These are phyloP conservation scores for Atrina japonica DNA, from an alignment of 2,888 invertebrate genomes.

Conservation along the genomic window DNA sequence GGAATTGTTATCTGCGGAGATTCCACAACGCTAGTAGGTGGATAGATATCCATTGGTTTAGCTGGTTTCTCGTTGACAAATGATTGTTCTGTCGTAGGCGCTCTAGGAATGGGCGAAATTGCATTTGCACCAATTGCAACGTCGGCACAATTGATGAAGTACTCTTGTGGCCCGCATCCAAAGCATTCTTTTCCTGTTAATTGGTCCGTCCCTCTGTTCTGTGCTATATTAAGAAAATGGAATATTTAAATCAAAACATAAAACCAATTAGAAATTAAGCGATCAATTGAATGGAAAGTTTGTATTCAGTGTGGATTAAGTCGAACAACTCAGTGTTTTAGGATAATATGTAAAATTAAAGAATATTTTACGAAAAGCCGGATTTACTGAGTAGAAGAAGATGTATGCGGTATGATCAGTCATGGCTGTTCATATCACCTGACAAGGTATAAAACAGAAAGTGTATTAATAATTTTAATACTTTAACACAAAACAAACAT, in stretches of 20 bases:
- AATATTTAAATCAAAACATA: background rate
- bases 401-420: too few species aligned
- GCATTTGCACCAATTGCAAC: conserved; percentile 29
- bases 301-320: too few species aligned
- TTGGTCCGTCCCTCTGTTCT: conserved; percentile 34
- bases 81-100: background rate
- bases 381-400: too few species aligned
- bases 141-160: conserved; percentile 46
- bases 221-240: conserved; percentile 21
- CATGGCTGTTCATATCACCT: too few species aligned
- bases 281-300: too few species aligned
- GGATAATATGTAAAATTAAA: too few species aligned
- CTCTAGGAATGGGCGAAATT: conserved; percentile 17
- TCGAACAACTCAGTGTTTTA: too few species aligned
- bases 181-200: conserved; percentile 39
- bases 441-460: too few species aligned
- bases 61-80: conserved; percentile 4
- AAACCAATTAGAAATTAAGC: too few species aligned
- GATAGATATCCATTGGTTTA: background rate
- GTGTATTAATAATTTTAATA: too few species aligned
- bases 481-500: too few species aligned
- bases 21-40: conserved; percentile 1
- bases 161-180: conserved; percentile 46
- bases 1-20: background rate
- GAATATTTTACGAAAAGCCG: too few species aligned